phyloP scores from a whole-genome alignment of 2,888 invertebrate species.

The Drosophila dives region DNA sequence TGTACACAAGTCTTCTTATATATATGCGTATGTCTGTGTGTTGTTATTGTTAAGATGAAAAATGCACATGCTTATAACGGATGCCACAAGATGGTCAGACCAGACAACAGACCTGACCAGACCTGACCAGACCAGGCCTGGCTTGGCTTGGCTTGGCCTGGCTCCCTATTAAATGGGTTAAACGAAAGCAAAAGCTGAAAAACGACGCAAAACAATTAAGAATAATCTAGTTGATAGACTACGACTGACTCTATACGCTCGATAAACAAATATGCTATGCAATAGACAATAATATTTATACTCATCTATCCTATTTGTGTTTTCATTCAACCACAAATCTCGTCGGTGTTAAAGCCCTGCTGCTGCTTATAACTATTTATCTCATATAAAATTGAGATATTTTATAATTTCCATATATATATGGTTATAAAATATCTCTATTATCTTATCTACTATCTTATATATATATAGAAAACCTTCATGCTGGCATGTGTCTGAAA shows the following conservation, averaged over 20 bases:
- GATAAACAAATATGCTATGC: too few relatives aligned
- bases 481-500: background rate
- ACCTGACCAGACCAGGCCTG: conserved; percentile 20
- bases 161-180: conserved; percentile 76
- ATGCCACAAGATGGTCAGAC: conserved; percentile 48
- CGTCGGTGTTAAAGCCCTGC: background rate
- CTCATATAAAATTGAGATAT: too few relatives aligned
- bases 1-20: conserved; percentile 34
- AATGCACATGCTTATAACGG: conserved; percentile 62
- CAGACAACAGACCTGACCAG: conserved; percentile 29
- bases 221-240: background rate
- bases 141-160: conserved; percentile 13
- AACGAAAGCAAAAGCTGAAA: conserved; percentile 74
- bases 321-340: background rate
- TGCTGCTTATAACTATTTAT: background rate
- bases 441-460: too few relatives aligned
- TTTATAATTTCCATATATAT: too few relatives aligned
- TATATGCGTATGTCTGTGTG: conserved; percentile 14
- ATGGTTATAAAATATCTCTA: too few relatives aligned
- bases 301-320: background rate
- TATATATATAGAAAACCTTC: background rate
- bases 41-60: conserved; percentile 47
- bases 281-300: background rate
- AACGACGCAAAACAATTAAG: conserved; percentile 31
- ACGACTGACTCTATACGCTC: background rate